Base-by-base conservation (phyloP, 2,113 vertebrate species). In the Corvus hawaiiensis region DNA sequence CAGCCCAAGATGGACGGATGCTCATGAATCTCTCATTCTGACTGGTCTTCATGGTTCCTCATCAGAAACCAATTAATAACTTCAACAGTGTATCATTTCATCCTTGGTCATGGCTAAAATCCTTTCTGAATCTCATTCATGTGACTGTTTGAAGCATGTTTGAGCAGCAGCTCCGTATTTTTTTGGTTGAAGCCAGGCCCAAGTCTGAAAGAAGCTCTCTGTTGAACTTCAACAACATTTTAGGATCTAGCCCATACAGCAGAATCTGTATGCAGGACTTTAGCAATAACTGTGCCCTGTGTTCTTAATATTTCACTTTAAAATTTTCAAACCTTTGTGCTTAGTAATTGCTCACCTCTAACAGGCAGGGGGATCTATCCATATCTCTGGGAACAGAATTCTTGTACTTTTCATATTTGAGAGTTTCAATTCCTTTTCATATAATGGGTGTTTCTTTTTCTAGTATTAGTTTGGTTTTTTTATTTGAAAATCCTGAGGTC, bases 381-480 rank as follows among this genome's bases (percentile, higher is more conserved):
- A 5, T 59, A 62, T 11, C 48, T 87, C 66, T 37, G 75, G n/a
- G 35, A 84, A 87, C 1, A 74, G 7, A 75, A 46, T 35, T 67
- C n/a, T 46, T 68, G 28, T 44, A 68, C 10, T 72, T 77, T 22
- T 64, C 2, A 1, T 55, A 51, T 77, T 73, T 66, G 13, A 58
- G 61, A 59, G 4, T 76, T 95, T 92, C 6, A 72, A 20, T 54
- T 94, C 58, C 32, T 87, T 91, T 68, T 72, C 32, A 33, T 20
- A 20, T 15, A 49, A 73, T 10, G 9, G 7, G 28, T 19, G 15
- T 49, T 44, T 87, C 39, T 91, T 88, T 84, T 72, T 44, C 71
- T 51, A 76, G 14, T 69, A 66, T 80, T 48, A 11, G 19, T 4
- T 1, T 1, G 4, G 1, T 1, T 6, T 7, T 39, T 64, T 46